Percentiles rank a stretch among this genome's conserved stretches.
phyloP scores from a whole-genome alignment of 2,888 invertebrate genomes.

The Leistus spinibarbis region DNA sequence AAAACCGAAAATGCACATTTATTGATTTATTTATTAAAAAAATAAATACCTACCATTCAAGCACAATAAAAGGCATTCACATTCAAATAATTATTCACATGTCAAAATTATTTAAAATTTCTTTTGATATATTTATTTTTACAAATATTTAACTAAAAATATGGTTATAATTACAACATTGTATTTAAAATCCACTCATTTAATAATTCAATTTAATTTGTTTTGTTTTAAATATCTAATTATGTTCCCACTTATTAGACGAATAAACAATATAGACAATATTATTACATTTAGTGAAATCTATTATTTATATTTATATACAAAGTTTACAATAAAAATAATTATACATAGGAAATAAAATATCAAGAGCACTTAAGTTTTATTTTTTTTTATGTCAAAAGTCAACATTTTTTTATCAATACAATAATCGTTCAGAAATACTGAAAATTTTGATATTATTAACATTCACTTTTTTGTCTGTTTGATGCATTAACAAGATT shows the following conservation, averaged over 20 bases:
- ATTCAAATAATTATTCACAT: background rate
- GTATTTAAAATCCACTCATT: background rate
- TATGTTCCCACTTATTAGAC: background rate
- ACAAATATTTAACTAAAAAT: background rate
- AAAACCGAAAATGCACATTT: conserved; percentile 5
- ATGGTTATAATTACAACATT: background rate
- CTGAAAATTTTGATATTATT: conserved; percentile 38
- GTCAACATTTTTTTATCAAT: conserved; percentile 37
- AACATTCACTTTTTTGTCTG: conserved; percentile 46
- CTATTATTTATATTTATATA: conserved; percentile 58
- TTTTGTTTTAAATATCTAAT: background rate
- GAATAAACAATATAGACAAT: conserved; percentile 17
- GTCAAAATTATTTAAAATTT: background rate
- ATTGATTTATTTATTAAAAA: background rate
- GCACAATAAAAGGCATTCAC: background rate
- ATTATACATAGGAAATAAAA: conserved; percentile 57
- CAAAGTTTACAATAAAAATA: conserved; percentile 60
- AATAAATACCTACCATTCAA: background rate
- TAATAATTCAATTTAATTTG: background rate
- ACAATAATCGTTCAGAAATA: conserved; percentile 39
- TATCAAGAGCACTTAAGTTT: conserved; percentile 60
- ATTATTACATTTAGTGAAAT: conserved; percentile 45
- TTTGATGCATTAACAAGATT: conserved; percentile 42
- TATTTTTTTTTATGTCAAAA: conserved; percentile 41
- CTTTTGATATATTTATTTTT: background rate